Percentiles rank a stretch among this genome's conserved stretches.
Conservation (phyloP, 2,888 invertebrate genomes). For the Lasioglossum villosulum region DNA sequence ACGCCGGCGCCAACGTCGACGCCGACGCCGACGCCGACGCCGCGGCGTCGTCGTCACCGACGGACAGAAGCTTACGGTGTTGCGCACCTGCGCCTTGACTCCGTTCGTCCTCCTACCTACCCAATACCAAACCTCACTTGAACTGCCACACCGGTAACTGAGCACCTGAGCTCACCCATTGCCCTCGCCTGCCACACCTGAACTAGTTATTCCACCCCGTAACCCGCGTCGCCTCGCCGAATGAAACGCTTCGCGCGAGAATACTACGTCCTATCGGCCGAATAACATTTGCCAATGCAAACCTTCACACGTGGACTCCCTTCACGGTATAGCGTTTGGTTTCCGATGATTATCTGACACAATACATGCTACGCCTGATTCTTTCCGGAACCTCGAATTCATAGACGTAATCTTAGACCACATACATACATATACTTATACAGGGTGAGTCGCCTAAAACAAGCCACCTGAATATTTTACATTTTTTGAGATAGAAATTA, state of each 20-base stretch:
- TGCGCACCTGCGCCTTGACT: constrained; percentile 81
- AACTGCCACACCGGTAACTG: constrained; percentile 46
- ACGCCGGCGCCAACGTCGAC: constrained; percentile 80
- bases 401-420: too few relatives aligned
- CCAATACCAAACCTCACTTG: constrained; percentile 38
- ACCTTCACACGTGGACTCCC: background rate
- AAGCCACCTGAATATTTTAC: too few relatives aligned
- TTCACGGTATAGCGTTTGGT: background rate
- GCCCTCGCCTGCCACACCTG: constrained; percentile 39
- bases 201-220: constrained; percentile 29
- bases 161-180: constrained; percentile 49
- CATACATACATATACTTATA: too few relatives aligned
- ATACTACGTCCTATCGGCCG: background rate
- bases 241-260: constrained; percentile 9
- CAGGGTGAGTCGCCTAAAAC: too few relatives aligned
- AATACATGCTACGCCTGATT: too few relatives aligned
- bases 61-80: constrained; percentile 82
- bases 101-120: constrained; percentile 36
- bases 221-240: background rate
- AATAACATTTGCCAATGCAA: background rate
- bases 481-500: too few relatives aligned
- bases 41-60: constrained; percentile 82
- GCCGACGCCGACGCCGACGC: constrained; percentile 76
- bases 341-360: background rate
- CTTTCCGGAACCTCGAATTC: too few relatives aligned